Conservation (phyloP, 2,113 vertebrate genomes). For the Hyperoodon ampullatus region DNA sequence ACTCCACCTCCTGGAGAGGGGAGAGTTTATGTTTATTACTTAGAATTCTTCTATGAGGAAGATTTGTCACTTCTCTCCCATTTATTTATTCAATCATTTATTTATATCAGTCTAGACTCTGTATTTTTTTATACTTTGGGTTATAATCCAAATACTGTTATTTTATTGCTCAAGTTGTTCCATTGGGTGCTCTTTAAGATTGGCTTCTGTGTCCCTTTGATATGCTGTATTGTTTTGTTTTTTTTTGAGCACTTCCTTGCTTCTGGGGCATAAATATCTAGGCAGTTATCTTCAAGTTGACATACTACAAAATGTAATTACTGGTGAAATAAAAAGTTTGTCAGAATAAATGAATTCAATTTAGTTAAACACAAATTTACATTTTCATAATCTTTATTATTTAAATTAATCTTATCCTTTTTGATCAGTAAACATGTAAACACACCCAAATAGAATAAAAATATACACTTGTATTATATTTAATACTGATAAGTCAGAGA, state of each 20-base stretch:
- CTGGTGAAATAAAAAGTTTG: slow-evolving; percentile 39
- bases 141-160: background rate
- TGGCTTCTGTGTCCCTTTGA: background rate
- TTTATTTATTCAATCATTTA: background rate
- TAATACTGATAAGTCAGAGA: slow-evolving; percentile 23
- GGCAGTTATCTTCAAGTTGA: background rate
- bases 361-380: background rate
- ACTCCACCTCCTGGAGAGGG: background rate
- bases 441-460: background rate
- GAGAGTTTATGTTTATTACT: background rate
- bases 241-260: background rate
- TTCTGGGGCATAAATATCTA: background rate
- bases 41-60: background rate
- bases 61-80: background rate
- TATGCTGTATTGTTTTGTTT: background rate
- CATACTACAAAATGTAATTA: background rate
- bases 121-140: slow-evolving; percentile 1
- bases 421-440: slow-evolving; percentile 8
- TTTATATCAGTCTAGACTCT: background rate
- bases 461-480: background rate
- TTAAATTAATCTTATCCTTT: background rate
- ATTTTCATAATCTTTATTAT: slow-evolving; percentile 21
- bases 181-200: background rate
- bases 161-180: background rate
- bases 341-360: slow-evolving; percentile 37